Conservation (phyloP, 2,113 vertebrate genomes). For the Ctenodactylus gundi region DNA sequence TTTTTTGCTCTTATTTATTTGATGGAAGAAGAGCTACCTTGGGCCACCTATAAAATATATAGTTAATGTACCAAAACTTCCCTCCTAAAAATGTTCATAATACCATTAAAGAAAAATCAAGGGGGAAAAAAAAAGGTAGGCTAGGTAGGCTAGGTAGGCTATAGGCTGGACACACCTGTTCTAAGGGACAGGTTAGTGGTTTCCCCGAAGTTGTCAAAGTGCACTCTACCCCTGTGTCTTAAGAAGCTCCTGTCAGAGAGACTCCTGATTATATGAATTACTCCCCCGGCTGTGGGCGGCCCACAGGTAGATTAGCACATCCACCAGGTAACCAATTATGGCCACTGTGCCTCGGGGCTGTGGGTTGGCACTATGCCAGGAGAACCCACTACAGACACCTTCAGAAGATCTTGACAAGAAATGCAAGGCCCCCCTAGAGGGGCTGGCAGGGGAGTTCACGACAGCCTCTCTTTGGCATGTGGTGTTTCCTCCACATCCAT, state of each 20-base stretch:
- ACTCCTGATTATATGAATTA: neutral
- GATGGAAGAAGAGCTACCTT: too few species aligned
- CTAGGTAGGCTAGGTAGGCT: too few species aligned
- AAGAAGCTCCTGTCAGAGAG: neutral
- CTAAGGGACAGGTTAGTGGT: neutral
- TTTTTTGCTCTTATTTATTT: too few species aligned
- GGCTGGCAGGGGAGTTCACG: neutral
- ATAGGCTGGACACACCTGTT: too few species aligned
- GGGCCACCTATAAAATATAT: too few species aligned
- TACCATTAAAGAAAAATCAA: too few species aligned
- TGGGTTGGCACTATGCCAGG: neutral
- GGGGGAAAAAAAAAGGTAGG: too few species aligned
- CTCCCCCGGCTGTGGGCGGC: neutral
- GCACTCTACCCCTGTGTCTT: neutral
- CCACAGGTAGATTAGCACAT: neutral
- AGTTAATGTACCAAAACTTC: too few species aligned
- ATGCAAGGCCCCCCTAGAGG: neutral
- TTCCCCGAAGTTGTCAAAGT: neutral
- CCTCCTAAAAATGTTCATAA: too few species aligned
- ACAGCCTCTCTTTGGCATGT: fast-evolving
- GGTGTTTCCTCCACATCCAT: neutral
- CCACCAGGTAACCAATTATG: neutral
- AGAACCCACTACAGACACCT: neutral
- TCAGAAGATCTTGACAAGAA: neutral
- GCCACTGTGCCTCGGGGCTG: neutral